Evolutionary conservation across 2,113 vertebrate genomes (phyloP).

Genomic region (Phodopus roborovskii): DNA sequence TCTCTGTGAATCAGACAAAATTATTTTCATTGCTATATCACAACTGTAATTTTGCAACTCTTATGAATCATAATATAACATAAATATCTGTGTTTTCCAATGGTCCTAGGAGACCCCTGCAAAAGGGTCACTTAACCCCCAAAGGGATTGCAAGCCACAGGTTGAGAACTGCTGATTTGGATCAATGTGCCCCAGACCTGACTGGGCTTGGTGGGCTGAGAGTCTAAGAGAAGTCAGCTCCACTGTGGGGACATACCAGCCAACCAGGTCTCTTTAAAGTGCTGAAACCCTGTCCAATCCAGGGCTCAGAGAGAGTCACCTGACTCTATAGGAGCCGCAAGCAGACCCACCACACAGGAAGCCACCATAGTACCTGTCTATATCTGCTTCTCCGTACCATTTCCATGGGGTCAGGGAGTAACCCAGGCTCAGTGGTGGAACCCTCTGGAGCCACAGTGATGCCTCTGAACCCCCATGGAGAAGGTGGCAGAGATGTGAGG

Average conservation of each 20-base stretch:
- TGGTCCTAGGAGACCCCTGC: not conserved
- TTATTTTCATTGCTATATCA: not conserved
- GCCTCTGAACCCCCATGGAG: fast-evolving
- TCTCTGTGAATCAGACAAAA: not conserved
- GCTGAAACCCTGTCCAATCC: not conserved
- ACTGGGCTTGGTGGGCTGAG: not conserved
- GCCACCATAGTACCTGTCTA: not conserved
- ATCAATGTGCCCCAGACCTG: fast-evolving
- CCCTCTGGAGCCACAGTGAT: fast-evolving
- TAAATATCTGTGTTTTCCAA: not conserved
- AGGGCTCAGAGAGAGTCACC: not conserved
- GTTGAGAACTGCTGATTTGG: not conserved
- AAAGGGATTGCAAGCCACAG: not conserved
- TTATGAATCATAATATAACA: not conserved
- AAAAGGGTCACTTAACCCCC: not conserved
- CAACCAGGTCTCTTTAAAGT: not conserved
- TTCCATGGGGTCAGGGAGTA: not conserved
- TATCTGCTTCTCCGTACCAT: fast-evolving
- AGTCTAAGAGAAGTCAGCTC: not conserved
- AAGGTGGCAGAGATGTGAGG: fast-evolving
- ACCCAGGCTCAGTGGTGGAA: not conserved
- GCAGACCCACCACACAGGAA: not conserved
- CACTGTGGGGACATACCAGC: fast-evolving
- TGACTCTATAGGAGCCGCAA: fast-evolving
- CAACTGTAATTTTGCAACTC: not conserved